Evolutionary conservation across 2,797 vertebrate species (phyloP).

Genomic region (Sebastes reedi): DNA sequence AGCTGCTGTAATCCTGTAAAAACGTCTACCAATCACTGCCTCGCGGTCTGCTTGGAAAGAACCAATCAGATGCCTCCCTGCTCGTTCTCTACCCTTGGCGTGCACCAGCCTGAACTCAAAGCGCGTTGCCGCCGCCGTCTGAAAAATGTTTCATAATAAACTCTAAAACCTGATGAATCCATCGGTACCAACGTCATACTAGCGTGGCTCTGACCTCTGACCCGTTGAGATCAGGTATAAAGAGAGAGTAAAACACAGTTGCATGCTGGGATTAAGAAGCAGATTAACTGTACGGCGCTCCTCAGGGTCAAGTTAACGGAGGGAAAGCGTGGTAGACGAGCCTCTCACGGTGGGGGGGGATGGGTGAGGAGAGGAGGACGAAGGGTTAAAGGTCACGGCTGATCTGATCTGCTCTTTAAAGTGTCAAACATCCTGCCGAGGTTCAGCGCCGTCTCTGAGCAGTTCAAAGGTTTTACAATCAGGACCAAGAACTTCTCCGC

Average conservation of each 20-base stretch:
- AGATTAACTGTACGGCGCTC: background rate
- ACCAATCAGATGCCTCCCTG: too few relatives aligned
- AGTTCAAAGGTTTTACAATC: background rate
- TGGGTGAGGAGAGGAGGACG: background rate
- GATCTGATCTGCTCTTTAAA: background rate
- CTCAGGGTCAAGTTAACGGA: background rate
- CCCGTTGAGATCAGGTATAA: background rate
- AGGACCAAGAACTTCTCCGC: background rate
- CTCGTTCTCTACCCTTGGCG: accelerated
- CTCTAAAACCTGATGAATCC: too few relatives aligned
- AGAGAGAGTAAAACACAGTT: background rate
- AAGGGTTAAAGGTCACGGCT: background rate
- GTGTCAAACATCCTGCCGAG: background rate
- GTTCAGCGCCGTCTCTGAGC: background rate
- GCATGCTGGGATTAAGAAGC: background rate
- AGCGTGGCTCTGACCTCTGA: background rate
- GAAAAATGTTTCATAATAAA: too few relatives aligned
- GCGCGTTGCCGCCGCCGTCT: too few relatives aligned
- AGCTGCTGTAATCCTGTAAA: too few relatives aligned
- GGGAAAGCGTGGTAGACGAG: background rate
- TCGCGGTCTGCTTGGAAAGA: too few relatives aligned
- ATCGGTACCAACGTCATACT: too few relatives aligned
- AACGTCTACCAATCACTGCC: too few relatives aligned
- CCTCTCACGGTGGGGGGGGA: background rate
- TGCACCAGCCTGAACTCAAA: too few relatives aligned